Evolutionary conservation across 2,888 invertebrate genomes (phyloP), one percentile per base, ranked within the genome.

Genomic region (Chesias legatella): DNA sequence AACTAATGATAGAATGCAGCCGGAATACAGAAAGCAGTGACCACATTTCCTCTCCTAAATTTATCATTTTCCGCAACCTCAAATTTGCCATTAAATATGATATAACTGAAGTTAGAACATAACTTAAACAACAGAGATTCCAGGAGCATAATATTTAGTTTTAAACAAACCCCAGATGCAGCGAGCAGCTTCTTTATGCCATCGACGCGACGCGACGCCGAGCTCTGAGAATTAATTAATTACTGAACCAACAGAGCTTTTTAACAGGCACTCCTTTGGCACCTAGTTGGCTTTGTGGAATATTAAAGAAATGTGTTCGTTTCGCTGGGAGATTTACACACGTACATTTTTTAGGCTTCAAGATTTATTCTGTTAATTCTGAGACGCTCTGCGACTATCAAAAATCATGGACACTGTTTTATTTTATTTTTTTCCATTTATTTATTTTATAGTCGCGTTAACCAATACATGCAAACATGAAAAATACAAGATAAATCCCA

Each of bases 181-280:
- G 30, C 41, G 39, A 41, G 34, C 43, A 43, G 24, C 35, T 54
- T 49, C 54, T 56, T 53, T 54, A 47, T 54, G 33, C 37, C 51
- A 39, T 53, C 52, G 33, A 37, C 41, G 35, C 51, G 33, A 51
- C 40, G 11, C 48, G 41, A 35, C 31, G 43, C 30, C 27, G 25
- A 41, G 44, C 54, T 43, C 33, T 33, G 25, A 42, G 38, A 40
- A 40, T 49, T 56, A 55, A 57, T 60, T 61, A 60, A 56, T 60
- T 57, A 53, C 41, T 44, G 37, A 28, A 44, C 43, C 36, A 31
- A 43, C 43, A 37, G 37, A 33, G 37, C 29, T 24, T 35, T 42
- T 35, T 41, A 41, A 34, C 25, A 20, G 28, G 27, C 9, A 36
- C 13, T 8, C 8, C 32, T 28, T 38, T 38, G 22, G 9, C 37